Evolutionary conservation across 2,888 invertebrate species (phyloP), one percentile per base, ranked within the genome.

Genomic region (Allolobophora icterica): DNA sequence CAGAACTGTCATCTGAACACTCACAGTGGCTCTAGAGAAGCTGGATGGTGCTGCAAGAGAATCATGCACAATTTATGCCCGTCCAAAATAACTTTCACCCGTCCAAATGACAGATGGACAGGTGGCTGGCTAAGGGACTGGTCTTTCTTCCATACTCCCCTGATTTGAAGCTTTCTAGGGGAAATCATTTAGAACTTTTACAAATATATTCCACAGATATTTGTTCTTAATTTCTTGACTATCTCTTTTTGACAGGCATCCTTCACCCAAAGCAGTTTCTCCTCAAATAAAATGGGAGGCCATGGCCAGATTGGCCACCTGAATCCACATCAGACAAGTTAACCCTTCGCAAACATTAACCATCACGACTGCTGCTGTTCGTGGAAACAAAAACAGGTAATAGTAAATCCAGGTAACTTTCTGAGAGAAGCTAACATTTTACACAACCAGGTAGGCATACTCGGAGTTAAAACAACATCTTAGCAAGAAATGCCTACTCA

Each of bases 301-400:
- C n/a, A n/a, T 71, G 71, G n/a, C 58, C 58, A 30, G 58, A 58
- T 30, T 58, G 24, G 13, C n/a, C n/a, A 30, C 2, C 52, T 21
- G 52, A 52, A 24, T 21, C 21, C 45, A 45, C 45, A 13, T 45
- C 13, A 13, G 45, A 45, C 15, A 13, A 45, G 45, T 45, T 19
- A 45, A 30, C 71, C 71, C n/a, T n/a, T 71, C 71, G n/a, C 71
- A 71, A 71, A 71, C 71, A 71, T n/a, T 71, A n/a, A 71, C 71
- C 71, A 71, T 71, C 71, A 71, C n/a, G 30, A 71, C n/a, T n/a
- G n/a, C 71, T n/a, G 8, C 71, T n/a, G 71, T 71, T n/a, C 5
- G n/a, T n/a, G 21, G 52, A n/a, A 71, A n/a, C 24, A 58, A 30
- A 0, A 58, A 30, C 24, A 30, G 58, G 58, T 30, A 58, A 30